phyloP scores from a whole-genome alignment of 2,113 vertebrate genomes.

The Alligator mississippiensis region DNA sequence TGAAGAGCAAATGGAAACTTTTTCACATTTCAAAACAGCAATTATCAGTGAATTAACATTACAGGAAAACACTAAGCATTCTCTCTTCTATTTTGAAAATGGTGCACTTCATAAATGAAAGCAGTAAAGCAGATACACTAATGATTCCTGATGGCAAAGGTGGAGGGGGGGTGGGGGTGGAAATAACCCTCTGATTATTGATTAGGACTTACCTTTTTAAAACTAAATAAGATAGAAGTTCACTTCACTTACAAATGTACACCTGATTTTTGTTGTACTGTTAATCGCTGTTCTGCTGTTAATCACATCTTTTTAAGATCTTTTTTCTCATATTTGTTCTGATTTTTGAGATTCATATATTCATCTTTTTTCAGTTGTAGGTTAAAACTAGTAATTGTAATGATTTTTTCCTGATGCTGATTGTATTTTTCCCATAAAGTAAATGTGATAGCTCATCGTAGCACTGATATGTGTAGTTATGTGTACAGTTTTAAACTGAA shows the following conservation, averaged over 20 bases:
- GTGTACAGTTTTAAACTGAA: not conserved
- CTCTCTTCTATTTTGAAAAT: conserved; percentile 25
- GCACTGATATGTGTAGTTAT: not conserved
- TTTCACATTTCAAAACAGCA: not conserved
- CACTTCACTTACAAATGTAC: not conserved
- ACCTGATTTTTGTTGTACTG: not conserved
- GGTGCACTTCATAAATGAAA: conserved; percentile 4
- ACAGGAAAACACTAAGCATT: not conserved
- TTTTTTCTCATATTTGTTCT: not conserved
- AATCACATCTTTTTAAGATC: not conserved
- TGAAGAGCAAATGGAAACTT: conserved; percentile 54
- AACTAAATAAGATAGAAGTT: not conserved
- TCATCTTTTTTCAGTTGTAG: not conserved
- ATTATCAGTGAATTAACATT: not conserved
- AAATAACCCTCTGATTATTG: not conserved
- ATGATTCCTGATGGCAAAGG: not conserved
- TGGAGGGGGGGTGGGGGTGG: not conserved
- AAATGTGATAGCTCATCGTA: conserved; percentile 36
- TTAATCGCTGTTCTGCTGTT: not conserved
- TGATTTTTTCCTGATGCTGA: conserved; percentile 32
- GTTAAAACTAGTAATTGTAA: conserved; percentile 29
- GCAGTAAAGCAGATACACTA: not conserved
- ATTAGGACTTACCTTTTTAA: not conserved
- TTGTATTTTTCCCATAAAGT: conserved; percentile 1
- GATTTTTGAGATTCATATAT: not conserved